phyloP scores from a whole-genome alignment of 2,888 invertebrate species.

The Esperia sulphurella region DNA sequence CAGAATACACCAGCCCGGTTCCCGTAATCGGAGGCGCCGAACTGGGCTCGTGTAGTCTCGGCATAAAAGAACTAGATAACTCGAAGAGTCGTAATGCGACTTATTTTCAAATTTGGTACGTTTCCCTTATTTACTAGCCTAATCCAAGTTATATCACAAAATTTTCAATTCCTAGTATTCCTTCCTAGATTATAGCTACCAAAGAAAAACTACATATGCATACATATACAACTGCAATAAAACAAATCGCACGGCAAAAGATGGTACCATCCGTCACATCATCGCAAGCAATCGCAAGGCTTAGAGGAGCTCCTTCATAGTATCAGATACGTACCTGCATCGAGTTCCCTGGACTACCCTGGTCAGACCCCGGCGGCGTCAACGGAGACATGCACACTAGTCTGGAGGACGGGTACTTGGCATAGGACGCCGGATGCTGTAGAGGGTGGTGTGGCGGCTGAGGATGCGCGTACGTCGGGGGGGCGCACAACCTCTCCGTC shows the following conservation, averaged over 20 bases:
- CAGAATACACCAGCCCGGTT: no score
- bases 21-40: no score
- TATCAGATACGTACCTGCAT: constrained; percentile 65
- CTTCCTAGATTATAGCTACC: no score
- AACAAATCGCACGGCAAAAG: constrained; percentile 53
- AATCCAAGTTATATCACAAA: no score
- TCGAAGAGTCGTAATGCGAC: no score
- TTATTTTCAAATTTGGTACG: no score
- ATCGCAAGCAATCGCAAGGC: constrained; percentile 51
- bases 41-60: no score
- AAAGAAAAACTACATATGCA: background rate
- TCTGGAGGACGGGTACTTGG: constrained; percentile 68
- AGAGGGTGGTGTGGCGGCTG: constrained; percentile 50
- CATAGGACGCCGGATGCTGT: constrained; percentile 55
- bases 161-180: no score
- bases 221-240: constrained; percentile 12
- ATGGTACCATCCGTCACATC: constrained; percentile 58
- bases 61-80: no score
- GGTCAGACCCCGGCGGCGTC: constrained; percentile 93
- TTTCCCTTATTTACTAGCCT: no score
- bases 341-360: constrained; percentile 88
- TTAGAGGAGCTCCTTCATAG: background rate
- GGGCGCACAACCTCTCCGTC: constrained; percentile 84
- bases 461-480: constrained; percentile 69
- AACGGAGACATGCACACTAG: constrained; percentile 89